These are phyloP conservation scores for Apus apus DNA, from an alignment of 2,113 vertebrate genomes.

Conservation along the genomic window DNA sequence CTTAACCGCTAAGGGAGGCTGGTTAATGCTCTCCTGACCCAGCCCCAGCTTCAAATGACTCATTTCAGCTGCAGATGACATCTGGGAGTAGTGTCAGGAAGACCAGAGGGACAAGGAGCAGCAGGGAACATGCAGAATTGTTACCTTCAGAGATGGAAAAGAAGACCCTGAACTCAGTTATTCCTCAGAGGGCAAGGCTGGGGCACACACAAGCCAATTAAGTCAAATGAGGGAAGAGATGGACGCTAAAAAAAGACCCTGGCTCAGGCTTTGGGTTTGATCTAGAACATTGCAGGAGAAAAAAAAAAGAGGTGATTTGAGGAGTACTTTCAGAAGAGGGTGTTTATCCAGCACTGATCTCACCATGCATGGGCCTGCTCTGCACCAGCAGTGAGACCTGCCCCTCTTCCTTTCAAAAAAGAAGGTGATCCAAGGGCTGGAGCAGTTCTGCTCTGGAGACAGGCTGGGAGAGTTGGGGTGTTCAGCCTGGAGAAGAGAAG, in stretches of 20 bases:
- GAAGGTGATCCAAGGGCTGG: too few species aligned
- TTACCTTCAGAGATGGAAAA: neutral
- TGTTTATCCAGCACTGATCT: neutral
- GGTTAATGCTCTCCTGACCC: neutral
- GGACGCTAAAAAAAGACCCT: neutral
- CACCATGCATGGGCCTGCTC: fast-evolving
- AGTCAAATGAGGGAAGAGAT: neutral
- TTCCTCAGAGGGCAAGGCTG: neutral
- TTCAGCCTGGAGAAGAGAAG: too few species aligned
- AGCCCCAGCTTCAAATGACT: neutral
- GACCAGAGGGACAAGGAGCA: fast-evolving
- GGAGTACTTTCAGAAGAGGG: neutral
- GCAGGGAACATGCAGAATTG: neutral
- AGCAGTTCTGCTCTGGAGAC: too few species aligned
- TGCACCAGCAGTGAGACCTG: neutral
- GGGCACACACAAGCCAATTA: neutral
- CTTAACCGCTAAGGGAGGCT: neutral
- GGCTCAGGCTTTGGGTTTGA: neutral
- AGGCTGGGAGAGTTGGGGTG: too few species aligned
- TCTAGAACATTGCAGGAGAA: neutral
- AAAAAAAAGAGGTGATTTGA: neutral
- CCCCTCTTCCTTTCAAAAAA: neutral
- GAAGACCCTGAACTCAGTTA: neutral
- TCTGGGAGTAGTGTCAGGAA: neutral
- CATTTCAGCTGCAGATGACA: neutral